Evolutionary conservation across 2,113 vertebrate species (phyloP).

Genomic region (Nibea albiflora): DNA sequence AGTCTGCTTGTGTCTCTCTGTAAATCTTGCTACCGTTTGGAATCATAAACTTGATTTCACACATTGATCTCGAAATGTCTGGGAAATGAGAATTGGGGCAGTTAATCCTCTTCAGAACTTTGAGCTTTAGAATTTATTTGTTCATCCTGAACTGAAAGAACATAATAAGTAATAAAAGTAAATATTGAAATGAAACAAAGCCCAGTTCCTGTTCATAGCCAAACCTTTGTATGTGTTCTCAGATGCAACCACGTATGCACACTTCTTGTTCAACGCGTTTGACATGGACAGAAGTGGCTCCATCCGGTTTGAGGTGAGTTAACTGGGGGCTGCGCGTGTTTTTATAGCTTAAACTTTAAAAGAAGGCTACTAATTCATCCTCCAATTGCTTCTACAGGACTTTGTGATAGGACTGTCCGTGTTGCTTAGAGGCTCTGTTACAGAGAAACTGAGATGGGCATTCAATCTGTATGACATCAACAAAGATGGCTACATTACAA

Average conservation of each 20-base stretch:
- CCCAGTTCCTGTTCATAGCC: background rate
- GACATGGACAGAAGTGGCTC: constrained; percentile 88
- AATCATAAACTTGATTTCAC: background rate
- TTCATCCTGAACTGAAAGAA: background rate
- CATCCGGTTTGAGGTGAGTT: constrained; percentile 82
- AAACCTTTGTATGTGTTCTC: constrained; percentile 28
- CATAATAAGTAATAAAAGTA: background rate
- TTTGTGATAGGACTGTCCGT: constrained; percentile 93
- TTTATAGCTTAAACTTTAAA: background rate
- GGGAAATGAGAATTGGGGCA: background rate
- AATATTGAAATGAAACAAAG: background rate
- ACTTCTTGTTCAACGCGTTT: constrained; percentile 96
- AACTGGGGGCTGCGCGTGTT: background rate
- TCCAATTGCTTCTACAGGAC: constrained; percentile 78
- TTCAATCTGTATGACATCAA: constrained; percentile 98
- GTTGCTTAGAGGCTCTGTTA: constrained; percentile 91
- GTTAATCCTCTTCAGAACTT: background rate
- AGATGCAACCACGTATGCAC: constrained; percentile 94
- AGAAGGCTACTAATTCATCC: background rate
- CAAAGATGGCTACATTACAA: constrained; percentile 94
- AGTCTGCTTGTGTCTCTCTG: background rate
- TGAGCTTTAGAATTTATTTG: background rate
- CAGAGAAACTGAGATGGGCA: constrained; percentile 95
- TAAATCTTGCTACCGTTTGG: background rate
- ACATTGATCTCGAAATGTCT: background rate